Evolutionary conservation across 2,113 vertebrate species (phyloP).

Genomic region (Eolophus roseicapilla): DNA sequence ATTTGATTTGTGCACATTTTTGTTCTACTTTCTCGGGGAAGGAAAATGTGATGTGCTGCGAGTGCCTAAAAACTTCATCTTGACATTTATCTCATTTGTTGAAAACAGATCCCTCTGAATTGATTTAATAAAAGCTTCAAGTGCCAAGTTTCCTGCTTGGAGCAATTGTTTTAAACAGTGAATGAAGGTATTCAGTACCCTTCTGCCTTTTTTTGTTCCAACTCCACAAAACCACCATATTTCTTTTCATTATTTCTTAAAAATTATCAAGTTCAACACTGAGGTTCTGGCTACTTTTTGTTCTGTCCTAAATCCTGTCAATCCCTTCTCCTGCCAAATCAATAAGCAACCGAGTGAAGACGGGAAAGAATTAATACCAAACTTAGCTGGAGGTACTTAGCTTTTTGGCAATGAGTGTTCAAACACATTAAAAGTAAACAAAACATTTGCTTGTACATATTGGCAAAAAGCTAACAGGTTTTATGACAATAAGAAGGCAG

Average conservation of each 20-base stretch:
- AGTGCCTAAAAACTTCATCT: conserved; percentile 42
- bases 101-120: conserved; percentile 55
- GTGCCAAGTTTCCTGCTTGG: conserved; percentile 51
- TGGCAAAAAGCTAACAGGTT: conserved; percentile 57
- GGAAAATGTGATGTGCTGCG: conserved; percentile 31
- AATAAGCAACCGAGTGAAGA: conserved; percentile 35
- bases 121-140: conserved; percentile 53
- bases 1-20: conserved; percentile 59
- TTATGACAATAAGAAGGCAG: conserved; percentile 46
- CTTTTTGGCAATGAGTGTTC: conserved; percentile 42
- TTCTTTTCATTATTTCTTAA: neutral
- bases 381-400: conserved; percentile 24
- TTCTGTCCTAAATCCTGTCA: conserved; percentile 7
- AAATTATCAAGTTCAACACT: conserved; percentile 22
- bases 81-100: conserved; percentile 60
- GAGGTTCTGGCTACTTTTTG: conserved; percentile 32
- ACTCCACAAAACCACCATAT: neutral
- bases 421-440: conserved; percentile 60
- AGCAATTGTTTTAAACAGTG: conserved; percentile 33
- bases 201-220: conserved; percentile 6
- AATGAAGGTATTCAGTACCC: conserved; percentile 25
- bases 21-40: conserved; percentile 13
- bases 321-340: conserved; percentile 28
- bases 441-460: conserved; percentile 46
- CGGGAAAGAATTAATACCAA: neutral